phyloP scores from a whole-genome alignment of 2,113 vertebrate species.

The Menura novaehollandiae region DNA sequence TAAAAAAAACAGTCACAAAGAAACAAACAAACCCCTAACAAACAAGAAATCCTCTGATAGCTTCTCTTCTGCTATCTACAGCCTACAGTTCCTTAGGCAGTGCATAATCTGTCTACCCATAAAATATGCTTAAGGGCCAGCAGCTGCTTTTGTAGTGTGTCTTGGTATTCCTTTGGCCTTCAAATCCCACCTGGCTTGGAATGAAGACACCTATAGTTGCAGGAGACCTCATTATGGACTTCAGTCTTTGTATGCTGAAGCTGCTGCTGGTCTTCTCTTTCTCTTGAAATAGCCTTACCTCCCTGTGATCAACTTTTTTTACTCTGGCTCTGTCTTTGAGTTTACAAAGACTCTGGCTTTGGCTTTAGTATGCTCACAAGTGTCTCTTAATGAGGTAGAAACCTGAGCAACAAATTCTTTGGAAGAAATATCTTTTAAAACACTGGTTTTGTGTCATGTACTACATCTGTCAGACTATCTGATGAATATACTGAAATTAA shows the following conservation, averaged over 20 bases:
- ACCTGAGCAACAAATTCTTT: not conserved
- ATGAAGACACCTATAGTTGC: not conserved
- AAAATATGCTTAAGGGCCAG: not conserved
- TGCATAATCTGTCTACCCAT: not conserved
- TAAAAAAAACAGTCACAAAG: not conserved
- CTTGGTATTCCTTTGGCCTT: not conserved
- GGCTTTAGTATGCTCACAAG: not conserved
- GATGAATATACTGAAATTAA: not conserved
- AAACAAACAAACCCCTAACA: not conserved
- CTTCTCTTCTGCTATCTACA: not conserved
- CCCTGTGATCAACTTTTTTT: not conserved
- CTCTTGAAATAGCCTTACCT: not conserved
- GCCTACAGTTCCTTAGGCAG: not conserved
- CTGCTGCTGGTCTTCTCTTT: not conserved
- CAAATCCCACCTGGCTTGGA: not conserved
- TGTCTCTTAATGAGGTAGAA: not conserved
- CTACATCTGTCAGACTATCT: not conserved
- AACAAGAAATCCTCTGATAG: not conserved
- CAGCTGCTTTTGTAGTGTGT: not conserved
- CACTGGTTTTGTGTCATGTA: not conserved
- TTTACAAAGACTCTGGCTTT: too few relatives aligned
- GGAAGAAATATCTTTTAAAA: not conserved
- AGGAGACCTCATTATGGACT: not conserved
- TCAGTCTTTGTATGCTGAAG: not conserved
- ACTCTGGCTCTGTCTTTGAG: not conserved